A percentile compares a stretch with the other conserved stretches of the same genome.
Evolutionary conservation across 2,888 invertebrate species (phyloP).

Genomic region (Stenichneumon culpator): DNA sequence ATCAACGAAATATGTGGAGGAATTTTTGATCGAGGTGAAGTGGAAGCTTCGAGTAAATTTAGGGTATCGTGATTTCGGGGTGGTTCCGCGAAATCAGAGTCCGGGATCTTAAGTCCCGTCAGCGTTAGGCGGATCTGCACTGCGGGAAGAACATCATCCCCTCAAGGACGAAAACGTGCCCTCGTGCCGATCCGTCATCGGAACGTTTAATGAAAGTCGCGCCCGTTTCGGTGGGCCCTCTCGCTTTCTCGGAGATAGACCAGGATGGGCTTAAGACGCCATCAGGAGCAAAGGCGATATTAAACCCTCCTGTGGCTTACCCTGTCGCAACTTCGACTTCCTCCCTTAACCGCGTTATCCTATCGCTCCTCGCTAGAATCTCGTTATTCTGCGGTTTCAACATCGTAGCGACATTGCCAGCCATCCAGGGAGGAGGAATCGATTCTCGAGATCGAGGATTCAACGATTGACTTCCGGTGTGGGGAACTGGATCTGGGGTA

Average conservation of each 20-base stretch:
- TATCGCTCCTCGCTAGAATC: conserved; percentile 22
- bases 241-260: conserved; percentile 49
- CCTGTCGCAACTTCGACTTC: conserved; percentile 72
- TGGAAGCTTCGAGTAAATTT: conserved; percentile 26
- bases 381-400: conserved; percentile 24
- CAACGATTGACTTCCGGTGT: background rate
- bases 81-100: conserved; percentile 54
- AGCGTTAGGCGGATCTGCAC: background rate
- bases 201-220: conserved; percentile 81
- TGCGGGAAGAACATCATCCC: conserved; percentile 44
- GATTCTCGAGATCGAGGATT: background rate
- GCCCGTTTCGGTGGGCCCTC: conserved; percentile 60
- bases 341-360: conserved; percentile 69
- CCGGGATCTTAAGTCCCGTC: conserved; percentile 52
- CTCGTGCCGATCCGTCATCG: conserved; percentile 80
- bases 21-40: conserved; percentile 22
- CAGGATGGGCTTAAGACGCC: conserved; percentile 67
- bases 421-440: background rate
- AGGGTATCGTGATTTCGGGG: conserved; percentile 45
- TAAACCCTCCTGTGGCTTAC: conserved; percentile 78
- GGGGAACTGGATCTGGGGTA: background rate
- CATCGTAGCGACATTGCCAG: background rate
- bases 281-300: conserved; percentile 73
- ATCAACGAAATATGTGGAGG: background rate
- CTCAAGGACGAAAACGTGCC: conserved; percentile 64